phyloP scores from a whole-genome alignment of 2,797 vertebrate species.

The Gymnothorax javanicus region DNA sequence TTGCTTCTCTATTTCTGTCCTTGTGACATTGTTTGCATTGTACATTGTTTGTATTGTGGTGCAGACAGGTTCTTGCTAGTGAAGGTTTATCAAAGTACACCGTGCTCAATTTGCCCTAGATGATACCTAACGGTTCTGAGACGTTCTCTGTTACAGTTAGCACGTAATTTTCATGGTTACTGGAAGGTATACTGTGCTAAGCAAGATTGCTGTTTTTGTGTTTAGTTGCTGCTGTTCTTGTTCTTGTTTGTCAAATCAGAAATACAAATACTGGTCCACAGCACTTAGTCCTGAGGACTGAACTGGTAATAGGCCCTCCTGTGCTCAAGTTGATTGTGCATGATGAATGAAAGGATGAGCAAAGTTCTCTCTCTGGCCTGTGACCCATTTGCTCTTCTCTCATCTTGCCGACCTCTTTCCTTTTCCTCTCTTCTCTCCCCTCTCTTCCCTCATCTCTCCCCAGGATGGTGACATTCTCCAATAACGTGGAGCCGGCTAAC shows the following conservation, averaged over 20 bases:
- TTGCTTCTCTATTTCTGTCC: background rate
- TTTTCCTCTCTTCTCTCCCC: background rate
- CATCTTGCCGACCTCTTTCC: background rate
- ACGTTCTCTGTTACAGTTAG: background rate
- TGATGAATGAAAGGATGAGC: too few relatives aligned
- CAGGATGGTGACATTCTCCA: conserved; percentile 96
- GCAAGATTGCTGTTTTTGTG: too few relatives aligned
- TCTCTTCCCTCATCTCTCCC: background rate
- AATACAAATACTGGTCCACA: too few relatives aligned
- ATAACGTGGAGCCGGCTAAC: conserved; percentile 94
- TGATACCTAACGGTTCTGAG: background rate
- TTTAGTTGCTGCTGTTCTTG: too few relatives aligned
- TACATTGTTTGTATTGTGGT: background rate
- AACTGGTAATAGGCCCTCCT: too few relatives aligned
- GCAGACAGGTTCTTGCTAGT: background rate
- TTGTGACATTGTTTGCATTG: background rate
- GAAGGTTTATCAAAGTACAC: background rate
- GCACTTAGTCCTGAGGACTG: background rate
- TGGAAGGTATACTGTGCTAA: too few relatives aligned
- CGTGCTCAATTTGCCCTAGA: background rate
- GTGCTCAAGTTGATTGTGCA: too few relatives aligned
- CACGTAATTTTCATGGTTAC: background rate
- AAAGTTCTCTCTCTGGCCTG: background rate
- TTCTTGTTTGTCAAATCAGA: too few relatives aligned
- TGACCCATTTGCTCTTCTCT: background rate